Conservation (phyloP, 2,113 vertebrate species). For the Serinus canaria region DNA sequence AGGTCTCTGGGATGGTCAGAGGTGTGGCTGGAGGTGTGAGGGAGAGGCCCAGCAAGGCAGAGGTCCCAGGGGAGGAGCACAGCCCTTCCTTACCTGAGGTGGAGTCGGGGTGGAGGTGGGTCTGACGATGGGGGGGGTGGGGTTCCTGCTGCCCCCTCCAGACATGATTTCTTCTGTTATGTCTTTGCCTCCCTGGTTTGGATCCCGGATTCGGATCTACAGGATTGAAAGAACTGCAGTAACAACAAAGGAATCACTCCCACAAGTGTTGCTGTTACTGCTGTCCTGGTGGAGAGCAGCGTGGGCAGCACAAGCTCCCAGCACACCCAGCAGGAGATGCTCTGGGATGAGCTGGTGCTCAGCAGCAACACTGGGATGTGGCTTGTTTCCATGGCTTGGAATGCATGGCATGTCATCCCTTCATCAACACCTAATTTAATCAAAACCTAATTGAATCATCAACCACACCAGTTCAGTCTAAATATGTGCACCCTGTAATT, state of each 20-base stretch:
- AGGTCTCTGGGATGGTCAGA: neutral
- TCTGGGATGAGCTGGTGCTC: neutral
- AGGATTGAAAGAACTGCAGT: neutral
- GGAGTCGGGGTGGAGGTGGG: slow-evolving; percentile 89
- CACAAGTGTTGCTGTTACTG: rapidly evolving
- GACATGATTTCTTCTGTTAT: slow-evolving; percentile 99
- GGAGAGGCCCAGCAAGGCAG: neutral
- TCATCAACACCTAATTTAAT: neutral
- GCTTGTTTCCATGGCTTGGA: neutral
- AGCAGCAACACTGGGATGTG: neutral
- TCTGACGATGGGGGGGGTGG: slow-evolving; percentile 87
- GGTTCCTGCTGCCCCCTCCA: slow-evolving; percentile 93
- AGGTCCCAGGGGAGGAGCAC: neutral
- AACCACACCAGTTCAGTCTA: neutral
- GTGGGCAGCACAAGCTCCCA: rapidly evolving
- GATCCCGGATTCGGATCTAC: slow-evolving; percentile 97
- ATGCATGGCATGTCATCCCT: neutral
- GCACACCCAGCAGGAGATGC: neutral
- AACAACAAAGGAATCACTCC: neutral
- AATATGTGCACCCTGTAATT: neutral
- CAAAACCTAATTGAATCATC: neutral
- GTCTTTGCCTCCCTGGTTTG: slow-evolving; percentile 95
- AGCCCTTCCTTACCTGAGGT: slow-evolving; percentile 82
- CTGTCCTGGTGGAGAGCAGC: neutral
- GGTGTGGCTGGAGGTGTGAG: neutral